These are phyloP conservation scores for Spilarctia lutea DNA, from an alignment of 2,888 invertebrate genomes.

Conservation along the genomic window DNA sequence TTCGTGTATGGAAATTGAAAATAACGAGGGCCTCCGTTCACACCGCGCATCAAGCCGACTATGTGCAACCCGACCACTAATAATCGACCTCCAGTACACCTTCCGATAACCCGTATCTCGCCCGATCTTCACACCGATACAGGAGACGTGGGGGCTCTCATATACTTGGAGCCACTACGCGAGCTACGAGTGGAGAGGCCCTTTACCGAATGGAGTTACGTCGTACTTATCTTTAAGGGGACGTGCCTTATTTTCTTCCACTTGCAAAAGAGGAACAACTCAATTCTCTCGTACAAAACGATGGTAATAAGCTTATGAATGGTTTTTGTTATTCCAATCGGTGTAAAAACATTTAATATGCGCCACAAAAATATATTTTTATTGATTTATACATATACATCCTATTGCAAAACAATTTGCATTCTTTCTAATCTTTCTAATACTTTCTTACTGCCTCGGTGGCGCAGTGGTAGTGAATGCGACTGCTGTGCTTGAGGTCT, in stretches of 20 bases:
- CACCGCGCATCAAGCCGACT: constrained; percentile 81
- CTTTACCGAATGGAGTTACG: constrained; percentile 85
- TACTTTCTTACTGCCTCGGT: too few relatives aligned
- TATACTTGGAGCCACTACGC: constrained; percentile 74
- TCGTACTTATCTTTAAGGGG: constrained; percentile 85
- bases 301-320: constrained; percentile 69
- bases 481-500: too few relatives aligned
- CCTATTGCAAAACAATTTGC: background rate
- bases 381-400: constrained; percentile 13
- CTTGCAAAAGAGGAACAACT: constrained; percentile 73
- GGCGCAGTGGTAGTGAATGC: too few relatives aligned
- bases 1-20: constrained; percentile 86
- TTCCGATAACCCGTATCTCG: constrained; percentile 72
- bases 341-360: constrained; percentile 50
- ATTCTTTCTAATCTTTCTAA: too few relatives aligned
- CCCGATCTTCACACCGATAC: constrained; percentile 69
- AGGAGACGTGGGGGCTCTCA: constrained; percentile 69
- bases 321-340: constrained; percentile 59
- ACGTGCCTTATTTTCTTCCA: constrained; percentile 83
- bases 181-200: constrained; percentile 80
- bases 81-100: constrained; percentile 71
- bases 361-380: constrained; percentile 27
- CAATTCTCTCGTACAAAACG: constrained; percentile 73
- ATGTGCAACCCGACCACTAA: constrained; percentile 71
- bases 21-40: constrained; percentile 84